phyloP scores from a whole-genome alignment of 2,797 vertebrate species.

The Myotis pilosus region DNA sequence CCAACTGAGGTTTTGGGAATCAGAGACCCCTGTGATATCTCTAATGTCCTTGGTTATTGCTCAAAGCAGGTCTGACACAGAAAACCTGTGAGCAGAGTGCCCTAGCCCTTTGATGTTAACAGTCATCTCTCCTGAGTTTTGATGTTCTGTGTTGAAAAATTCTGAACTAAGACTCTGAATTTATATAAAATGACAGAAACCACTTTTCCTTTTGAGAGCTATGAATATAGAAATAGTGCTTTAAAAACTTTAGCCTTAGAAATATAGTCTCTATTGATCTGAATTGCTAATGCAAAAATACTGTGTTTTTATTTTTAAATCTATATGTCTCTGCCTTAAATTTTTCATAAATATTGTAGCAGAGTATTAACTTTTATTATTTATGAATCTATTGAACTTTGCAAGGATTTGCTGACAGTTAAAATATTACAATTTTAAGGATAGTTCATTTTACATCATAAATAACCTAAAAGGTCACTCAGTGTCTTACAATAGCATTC shows the following conservation, averaged over 20 bases:
- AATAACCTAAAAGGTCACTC: constrained; percentile 84
- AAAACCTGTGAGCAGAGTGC: background rate
- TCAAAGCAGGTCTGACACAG: background rate
- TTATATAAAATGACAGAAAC: constrained; percentile 69
- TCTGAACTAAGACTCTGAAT: constrained; percentile 16
- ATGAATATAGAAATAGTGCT: constrained; percentile 56
- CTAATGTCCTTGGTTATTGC: background rate
- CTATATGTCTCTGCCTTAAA: constrained; percentile 69
- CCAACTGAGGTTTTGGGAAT: background rate
- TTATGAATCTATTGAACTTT: constrained; percentile 87
- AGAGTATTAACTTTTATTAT: constrained; percentile 84
- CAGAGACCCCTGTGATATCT: background rate
- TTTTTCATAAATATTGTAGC: constrained; percentile 81
- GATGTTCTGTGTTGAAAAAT: constrained; percentile 4
- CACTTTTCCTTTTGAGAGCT: constrained; percentile 43
- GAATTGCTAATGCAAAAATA: constrained; percentile 70
- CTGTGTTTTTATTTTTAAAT: constrained; percentile 78
- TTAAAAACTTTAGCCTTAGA: constrained; percentile 50
- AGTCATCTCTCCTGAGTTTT: background rate
- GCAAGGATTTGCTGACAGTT: constrained; percentile 81
- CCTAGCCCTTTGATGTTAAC: background rate
- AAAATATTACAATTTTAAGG: constrained; percentile 82
- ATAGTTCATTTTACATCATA: constrained; percentile 81
- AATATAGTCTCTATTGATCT: constrained; percentile 67
- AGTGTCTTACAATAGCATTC: constrained; percentile 70